Percentiles rank a stretch among this genome's conserved stretches.
These are phyloP conservation scores for Thaumetopoea pityocampa DNA, from an alignment of 1,140 invertebrate species.

Conservation along the genomic window DNA sequence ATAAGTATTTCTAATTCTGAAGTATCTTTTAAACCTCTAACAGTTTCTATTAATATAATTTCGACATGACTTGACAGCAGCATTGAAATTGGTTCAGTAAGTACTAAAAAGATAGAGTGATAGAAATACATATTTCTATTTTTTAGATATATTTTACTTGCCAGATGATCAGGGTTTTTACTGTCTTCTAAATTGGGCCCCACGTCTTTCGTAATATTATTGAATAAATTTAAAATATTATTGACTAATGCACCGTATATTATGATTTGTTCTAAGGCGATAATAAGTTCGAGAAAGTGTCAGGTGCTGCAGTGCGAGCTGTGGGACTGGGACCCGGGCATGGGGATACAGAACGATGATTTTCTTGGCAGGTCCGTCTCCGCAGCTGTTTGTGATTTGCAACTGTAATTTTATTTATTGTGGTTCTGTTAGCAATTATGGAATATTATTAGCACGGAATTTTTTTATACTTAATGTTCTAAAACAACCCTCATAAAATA, in stretches of 20 bases:
- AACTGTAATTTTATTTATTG: too few species aligned
- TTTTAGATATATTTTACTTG: constrained; percentile 4
- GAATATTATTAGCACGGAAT: too few species aligned
- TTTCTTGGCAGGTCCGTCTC: constrained; percentile 87
- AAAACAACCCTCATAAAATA: too few species aligned
- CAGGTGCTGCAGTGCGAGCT: constrained; percentile 84
- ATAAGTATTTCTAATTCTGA: too few species aligned
- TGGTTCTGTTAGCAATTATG: too few species aligned
- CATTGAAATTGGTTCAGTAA: too few species aligned
- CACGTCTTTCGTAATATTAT: constrained; percentile 2
- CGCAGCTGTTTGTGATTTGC: constrained; percentile 29
- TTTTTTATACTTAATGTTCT: too few species aligned
- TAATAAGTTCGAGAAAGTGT: constrained; percentile 82
- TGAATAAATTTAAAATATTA: not conserved
- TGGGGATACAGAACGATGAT: constrained; percentile 89
- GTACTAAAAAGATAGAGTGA: too few species aligned
- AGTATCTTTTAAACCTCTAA: too few species aligned
- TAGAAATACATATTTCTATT: too few species aligned
- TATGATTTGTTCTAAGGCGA: constrained; percentile 78
- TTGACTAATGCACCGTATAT: constrained; percentile 12
- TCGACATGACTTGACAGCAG: too few species aligned
- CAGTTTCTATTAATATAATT: too few species aligned
- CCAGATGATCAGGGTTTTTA: constrained; percentile 7
- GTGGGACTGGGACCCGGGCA: constrained; percentile 91
- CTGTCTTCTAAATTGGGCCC: not conserved